Evolutionary conservation across 2,888 invertebrate species (phyloP), one percentile per base, ranked within the genome.

Genomic region (Epicampocera succincta): DNA sequence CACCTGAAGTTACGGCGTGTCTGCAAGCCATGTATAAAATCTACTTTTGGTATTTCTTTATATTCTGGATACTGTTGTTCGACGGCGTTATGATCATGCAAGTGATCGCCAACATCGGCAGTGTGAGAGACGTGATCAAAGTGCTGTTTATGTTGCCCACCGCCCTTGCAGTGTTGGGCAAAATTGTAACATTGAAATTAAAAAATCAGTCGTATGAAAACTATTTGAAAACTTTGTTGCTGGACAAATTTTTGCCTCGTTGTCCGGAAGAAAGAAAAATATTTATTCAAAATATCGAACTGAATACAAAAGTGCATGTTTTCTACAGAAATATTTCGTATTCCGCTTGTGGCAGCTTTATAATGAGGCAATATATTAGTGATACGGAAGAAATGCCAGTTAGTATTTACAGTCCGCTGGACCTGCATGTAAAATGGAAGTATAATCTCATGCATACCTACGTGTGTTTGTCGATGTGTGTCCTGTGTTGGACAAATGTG

Each of bases 61-160:
- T 74, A 15, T 85, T 87, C 44, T 86, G 84, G 84, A 77, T 88
- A 72, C 17, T 88, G 17, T 21, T 83, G 0, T 86, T 88, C 42
- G 85, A 88, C 72, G 11, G 84, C 0, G n/a, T 85, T 9, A 72
- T 88, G 52, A 3, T 85, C 4, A 29, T 88, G 11, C 77, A 88
- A 9, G 56, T 88, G 17, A 72, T 60, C 1, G 29, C 76, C 8
- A 85, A 87, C 8, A 77, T 88, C 3, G 42, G 38, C 3, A 60
- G 86, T 29, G 79, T 89, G 21, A 83, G 84, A 17, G 88, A 88
- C 78, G 77, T 89, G 9, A 83, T 89, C 2, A 86, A 84, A 52
- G 86, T 86, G 0, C 85, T 87, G 56, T 86, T 87, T 73, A 48
- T 89, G 12, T 84, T 88, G 19, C 81, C 85, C 66, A 87, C 87